Evolutionary conservation across 2,888 invertebrate species (phyloP).

Genomic region (Heliconius hortense): DNA sequence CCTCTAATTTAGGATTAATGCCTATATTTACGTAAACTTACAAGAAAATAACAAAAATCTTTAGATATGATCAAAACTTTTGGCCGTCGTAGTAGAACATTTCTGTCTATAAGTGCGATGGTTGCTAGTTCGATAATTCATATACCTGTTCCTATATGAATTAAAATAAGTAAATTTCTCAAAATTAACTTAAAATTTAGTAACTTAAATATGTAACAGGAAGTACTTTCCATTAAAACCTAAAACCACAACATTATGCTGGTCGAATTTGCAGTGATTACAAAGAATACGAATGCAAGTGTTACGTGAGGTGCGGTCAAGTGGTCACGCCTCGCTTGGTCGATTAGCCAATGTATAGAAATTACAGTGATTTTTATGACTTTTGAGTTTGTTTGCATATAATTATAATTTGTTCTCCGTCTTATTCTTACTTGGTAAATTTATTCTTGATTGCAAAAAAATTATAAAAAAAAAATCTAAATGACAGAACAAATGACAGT

Average conservation of each 20-base stretch:
- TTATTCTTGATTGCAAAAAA: neutral
- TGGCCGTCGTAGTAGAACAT: neutral
- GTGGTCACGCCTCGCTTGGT: constrained; percentile 50
- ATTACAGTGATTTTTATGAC: constrained; percentile 23
- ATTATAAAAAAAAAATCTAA: neutral
- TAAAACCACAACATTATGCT: neutral
- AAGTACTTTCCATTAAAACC: constrained; percentile 8
- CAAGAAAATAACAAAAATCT: neutral
- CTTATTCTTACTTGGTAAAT: neutral
- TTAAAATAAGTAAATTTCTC: neutral
- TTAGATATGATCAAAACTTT: too few relatives aligned
- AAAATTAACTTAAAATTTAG: neutral
- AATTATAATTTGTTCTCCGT: neutral
- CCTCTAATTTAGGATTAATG: neutral
- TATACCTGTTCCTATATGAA: neutral
- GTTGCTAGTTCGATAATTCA: neutral
- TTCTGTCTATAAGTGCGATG: neutral
- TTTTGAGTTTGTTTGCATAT: constrained; percentile 4
- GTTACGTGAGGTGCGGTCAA: constrained; percentile 40
- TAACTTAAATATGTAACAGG: neutral
- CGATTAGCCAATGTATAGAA: constrained; percentile 44
- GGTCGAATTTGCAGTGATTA: constrained; percentile 5
- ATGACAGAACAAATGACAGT: neutral
- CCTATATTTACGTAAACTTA: neutral
- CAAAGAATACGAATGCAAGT: constrained; percentile 26